phyloP scores from a whole-genome alignment of 2,888 invertebrate genomes.

The Polymixis lichenea region DNA sequence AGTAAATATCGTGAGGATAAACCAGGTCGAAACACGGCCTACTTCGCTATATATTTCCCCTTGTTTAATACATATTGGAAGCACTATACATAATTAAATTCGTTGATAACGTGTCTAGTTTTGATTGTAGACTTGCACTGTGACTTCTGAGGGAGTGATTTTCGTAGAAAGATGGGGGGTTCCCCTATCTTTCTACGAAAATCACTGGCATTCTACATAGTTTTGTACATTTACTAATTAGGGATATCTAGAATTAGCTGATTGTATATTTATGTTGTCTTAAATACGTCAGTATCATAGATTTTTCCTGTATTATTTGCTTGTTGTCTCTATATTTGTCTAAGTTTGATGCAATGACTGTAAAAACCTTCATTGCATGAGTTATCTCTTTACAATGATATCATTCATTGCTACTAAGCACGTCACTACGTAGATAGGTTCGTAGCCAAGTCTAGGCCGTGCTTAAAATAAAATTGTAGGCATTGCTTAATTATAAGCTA shows the following conservation, averaged over 20 bases:
- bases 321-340: constrained; percentile 10
- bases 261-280: neutral
- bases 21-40: constrained; percentile 80
- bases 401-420: constrained; percentile 54
- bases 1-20: constrained; percentile 77
- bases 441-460: constrained; percentile 31
- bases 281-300: neutral
- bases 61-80: constrained; percentile 29
- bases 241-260: neutral
- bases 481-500: constrained; percentile 51
- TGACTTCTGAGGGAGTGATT: neutral
- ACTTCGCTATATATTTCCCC: constrained; percentile 71
- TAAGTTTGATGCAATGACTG: constrained; percentile 10
- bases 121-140: neutral
- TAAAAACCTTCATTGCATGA: constrained; percentile 35
- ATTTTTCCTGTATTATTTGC: constrained; percentile 16
- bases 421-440: constrained; percentile 42
- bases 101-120: neutral
- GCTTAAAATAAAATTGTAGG: constrained; percentile 51
- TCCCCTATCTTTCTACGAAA: constrained; percentile 1
- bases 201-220: neutral
- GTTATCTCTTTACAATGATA: constrained; percentile 53
- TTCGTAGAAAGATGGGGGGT: no score
- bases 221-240: neutral
- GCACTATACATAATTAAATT: constrained; percentile 1